Base-by-base conservation (phyloP, 2,888 invertebrate species). In the Malthinus flaveolus region DNA sequence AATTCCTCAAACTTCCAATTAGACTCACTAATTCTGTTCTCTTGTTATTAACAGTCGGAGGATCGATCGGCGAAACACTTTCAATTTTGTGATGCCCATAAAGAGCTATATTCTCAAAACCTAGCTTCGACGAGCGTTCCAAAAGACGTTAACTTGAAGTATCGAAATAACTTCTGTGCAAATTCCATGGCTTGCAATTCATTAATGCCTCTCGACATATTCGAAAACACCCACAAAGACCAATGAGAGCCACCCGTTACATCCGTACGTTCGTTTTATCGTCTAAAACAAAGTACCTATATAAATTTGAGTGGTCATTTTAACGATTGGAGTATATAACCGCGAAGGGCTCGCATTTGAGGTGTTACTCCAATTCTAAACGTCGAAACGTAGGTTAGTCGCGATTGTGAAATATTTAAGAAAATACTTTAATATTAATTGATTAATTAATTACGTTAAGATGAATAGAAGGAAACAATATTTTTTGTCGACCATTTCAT, bases 161-260 rank as follows among this genome's bases (percentile, higher is more conserved):
- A 88, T 53, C 79, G 78, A 61, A 83, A 81, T 54, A 89, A 71
- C 73, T 85, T 87, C 63, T 80, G 80, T 7, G 87, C 84, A 71
- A 93, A 85, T 64, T 85, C 84, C 72, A 83, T 79, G 32, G 91
- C 90, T 51, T 87, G 84, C 60, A 79, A 76, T 51, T 84, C 83
- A 75, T 94, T 95, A 48, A 79, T 82, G 63, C 86, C 87, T 53
- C 80, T 79, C 51, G 85, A 86, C 1, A 93, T 92, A 66, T 85
- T 84, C 12, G 91, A 90, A 76, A 87, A 92, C 9, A 92, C 87
- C 49, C 94, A 80, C 39, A 96, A 81, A 72, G 93, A 95, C 96
- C 96, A 96, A 76, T 96, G 96, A 0, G 90, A 86, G 37, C 96
- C 96, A 7, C 96, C 95, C 0, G 90, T 87, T 39, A 82, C 80